Evolutionary conservation across 1,140 invertebrate species (phyloP).

Genomic region (Mercenaria mercenaria): DNA sequence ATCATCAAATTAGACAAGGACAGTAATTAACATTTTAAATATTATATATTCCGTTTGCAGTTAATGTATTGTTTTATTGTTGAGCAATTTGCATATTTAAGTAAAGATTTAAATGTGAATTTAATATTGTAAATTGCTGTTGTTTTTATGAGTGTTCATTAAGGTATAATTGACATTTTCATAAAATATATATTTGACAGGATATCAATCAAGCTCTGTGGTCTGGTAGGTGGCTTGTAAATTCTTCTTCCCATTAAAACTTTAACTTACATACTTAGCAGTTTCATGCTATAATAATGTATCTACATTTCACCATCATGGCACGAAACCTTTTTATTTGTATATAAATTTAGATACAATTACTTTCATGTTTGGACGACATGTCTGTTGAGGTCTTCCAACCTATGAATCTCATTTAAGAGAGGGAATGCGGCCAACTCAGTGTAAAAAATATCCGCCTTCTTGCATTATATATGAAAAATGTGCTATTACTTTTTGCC

Average conservation of each 20-base stretch:
- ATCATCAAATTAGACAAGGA: constrained; percentile 13
- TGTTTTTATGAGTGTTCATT: constrained; percentile 63
- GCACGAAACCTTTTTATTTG: too few species aligned
- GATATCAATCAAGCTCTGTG: constrained; percentile 2
- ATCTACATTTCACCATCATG: not conserved
- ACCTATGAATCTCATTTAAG: not conserved
- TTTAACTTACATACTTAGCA: not conserved
- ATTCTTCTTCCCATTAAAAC: not conserved
- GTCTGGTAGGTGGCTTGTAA: not conserved
- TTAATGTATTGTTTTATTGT: constrained; percentile 47
- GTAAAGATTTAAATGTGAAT: constrained; percentile 52
- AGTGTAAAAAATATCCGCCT: too few species aligned
- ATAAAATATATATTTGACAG: constrained; percentile 31
- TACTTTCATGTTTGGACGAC: too few species aligned
- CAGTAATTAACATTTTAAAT: constrained; percentile 39
- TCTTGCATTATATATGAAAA: too few species aligned
- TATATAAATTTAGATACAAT: too few species aligned
- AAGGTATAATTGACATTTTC: constrained; percentile 47
- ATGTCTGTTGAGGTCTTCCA: too few species aligned
- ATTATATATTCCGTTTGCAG: constrained; percentile 42
- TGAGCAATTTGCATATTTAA: constrained; percentile 50
- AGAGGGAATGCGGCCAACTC: not conserved
- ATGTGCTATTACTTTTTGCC: too few species aligned
- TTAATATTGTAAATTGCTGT: constrained; percentile 60
- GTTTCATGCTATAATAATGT: not conserved